These are phyloP conservation scores for Dermolepida albohirtum DNA, from an alignment of 2,888 invertebrate genomes.

Conservation along the genomic window DNA sequence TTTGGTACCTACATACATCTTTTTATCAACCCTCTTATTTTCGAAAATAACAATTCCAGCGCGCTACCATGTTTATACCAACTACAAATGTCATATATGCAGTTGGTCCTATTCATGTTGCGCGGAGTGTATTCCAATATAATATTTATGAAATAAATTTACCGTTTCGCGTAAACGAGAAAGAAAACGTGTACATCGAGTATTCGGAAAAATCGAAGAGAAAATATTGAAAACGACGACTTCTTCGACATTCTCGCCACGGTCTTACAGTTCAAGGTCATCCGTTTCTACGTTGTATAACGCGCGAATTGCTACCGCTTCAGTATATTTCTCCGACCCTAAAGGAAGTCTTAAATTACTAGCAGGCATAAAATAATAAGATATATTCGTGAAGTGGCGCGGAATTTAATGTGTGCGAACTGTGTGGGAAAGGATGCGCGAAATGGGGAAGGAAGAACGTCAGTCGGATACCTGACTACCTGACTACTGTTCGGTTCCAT, in stretches of 20 bases:
- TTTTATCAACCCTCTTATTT: too few relatives aligned
- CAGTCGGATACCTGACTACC: constrained; percentile 1
- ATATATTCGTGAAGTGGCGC: background rate
- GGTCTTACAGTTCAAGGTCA: constrained; percentile 25
- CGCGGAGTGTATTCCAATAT: too few relatives aligned
- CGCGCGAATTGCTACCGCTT: background rate
- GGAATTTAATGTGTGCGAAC: constrained; percentile 28
- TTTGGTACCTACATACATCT: too few relatives aligned
- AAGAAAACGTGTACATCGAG: background rate
- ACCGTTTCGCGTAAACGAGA: background rate
- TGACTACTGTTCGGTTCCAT: background rate
- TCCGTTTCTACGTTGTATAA: constrained; percentile 1
- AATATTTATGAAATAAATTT: constrained; percentile 11
- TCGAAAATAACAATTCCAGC: too few relatives aligned
- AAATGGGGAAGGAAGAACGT: constrained; percentile 15
- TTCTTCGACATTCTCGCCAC: background rate
- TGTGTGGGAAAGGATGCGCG: constrained; percentile 20
- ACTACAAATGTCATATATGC: too few relatives aligned
- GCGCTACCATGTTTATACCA: too few relatives aligned
- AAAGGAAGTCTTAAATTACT: constrained; percentile 25
- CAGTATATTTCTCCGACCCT: background rate
- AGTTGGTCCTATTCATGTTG: too few relatives aligned
- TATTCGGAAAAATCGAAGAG: background rate
- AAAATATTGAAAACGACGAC: background rate
- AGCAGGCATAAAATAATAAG: constrained; percentile 14